These are phyloP conservation scores for Empidonax traillii DNA, from an alignment of 2,113 vertebrate genomes.

Conservation along the genomic window DNA sequence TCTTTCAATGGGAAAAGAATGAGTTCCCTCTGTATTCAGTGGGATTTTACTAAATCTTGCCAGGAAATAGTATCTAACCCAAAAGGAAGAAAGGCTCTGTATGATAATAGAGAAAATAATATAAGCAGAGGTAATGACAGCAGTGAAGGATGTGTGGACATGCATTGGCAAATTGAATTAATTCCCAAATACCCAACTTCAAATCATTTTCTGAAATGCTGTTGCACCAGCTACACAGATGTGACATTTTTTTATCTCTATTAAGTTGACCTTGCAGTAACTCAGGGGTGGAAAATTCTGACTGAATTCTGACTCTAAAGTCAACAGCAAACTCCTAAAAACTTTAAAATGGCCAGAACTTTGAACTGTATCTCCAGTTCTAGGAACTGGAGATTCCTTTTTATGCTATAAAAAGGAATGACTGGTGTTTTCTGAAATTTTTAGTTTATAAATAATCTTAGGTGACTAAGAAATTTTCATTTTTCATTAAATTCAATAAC, in stretches of 20 bases:
- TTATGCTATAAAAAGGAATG: not conserved
- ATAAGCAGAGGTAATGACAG: not conserved
- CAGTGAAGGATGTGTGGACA: conserved; percentile 24
- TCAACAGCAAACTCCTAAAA: not conserved
- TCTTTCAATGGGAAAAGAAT: not conserved
- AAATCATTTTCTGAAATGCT: conserved; percentile 18
- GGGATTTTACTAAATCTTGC: not conserved
- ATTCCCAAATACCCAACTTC: conserved; percentile 30
- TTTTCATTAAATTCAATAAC: not conserved
- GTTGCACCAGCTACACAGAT: not conserved
- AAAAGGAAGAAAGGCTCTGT: not conserved
- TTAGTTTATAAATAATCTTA: not conserved
- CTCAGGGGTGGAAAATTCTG: not conserved
- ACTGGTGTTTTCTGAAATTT: not conserved
- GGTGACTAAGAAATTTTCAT: not conserved
- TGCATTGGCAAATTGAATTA: conserved; percentile 41
- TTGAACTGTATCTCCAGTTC: not conserved
- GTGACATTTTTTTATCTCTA: conserved; percentile 40
- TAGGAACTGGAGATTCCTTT: not conserved
- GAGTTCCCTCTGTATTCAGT: not conserved
- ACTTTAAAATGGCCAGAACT: not conserved
- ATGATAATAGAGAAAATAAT: not conserved
- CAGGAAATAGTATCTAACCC: not conserved
- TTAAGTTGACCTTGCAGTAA: conserved; percentile 21
- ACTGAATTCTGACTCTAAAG: not conserved